Evolutionary conservation across 2,113 vertebrate species (phyloP).

Genomic region (Dicentrarchus labrax): DNA sequence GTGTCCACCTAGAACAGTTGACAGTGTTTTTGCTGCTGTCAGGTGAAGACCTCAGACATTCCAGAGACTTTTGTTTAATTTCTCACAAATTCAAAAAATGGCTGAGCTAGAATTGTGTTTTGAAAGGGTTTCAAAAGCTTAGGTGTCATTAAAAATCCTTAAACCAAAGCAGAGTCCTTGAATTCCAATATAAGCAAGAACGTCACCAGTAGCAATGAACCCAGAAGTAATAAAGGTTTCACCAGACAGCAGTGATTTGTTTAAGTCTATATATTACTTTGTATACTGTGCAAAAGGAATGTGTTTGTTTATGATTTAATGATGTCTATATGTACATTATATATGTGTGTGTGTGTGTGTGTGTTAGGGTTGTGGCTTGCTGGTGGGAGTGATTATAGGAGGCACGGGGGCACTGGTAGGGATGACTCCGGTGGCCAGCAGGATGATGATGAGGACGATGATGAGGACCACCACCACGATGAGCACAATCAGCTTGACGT

Average conservation of each 20-base stretch:
- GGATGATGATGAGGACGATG: conserved; percentile 89
- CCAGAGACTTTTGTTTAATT: background rate
- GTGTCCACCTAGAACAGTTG: no score
- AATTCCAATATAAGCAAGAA: conserved; percentile 16
- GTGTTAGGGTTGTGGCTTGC: background rate
- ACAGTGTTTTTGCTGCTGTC: conserved; percentile 11
- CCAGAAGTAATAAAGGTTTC: conserved; percentile 24
- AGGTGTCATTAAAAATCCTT: conserved; percentile 29
- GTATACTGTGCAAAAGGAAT: conserved; percentile 32
- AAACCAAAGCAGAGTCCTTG: conserved; percentile 29
- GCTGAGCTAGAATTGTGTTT: background rate
- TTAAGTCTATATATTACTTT: conserved; percentile 37
- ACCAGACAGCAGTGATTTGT: conserved; percentile 37
- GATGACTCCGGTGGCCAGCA: conserved; percentile 90
- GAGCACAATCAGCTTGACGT: conserved; percentile 90
- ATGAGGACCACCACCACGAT: conserved; percentile 88
- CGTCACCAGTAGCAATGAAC: background rate
- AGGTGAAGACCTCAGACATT: conserved; percentile 2
- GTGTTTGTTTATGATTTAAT: conserved; percentile 26
- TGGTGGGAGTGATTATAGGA: conserved; percentile 7
- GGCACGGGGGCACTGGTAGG: conserved; percentile 61
- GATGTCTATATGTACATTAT: conserved; percentile 36
- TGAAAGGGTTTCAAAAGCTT: background rate
- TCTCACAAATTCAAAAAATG: background rate
- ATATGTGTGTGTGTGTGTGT: background rate